Percentiles rank a stretch among this genome's conserved stretches.
Evolutionary conservation across 2,888 invertebrate genomes (phyloP).

Genomic region (Diaphora mendica): DNA sequence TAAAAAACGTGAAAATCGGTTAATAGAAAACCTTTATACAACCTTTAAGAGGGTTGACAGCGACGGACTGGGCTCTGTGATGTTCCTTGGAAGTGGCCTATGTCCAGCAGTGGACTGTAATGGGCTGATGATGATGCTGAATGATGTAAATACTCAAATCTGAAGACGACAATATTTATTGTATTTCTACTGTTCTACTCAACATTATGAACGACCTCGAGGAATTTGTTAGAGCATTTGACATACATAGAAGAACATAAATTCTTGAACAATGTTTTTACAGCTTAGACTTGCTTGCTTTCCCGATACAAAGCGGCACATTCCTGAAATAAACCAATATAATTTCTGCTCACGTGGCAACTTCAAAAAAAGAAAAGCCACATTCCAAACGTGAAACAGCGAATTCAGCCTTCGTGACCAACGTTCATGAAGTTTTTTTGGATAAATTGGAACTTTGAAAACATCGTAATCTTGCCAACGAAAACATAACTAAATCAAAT

Average conservation of each 20-base stretch:
- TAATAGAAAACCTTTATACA: no score
- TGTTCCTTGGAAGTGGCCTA: no score
- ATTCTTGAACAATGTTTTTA: neutral
- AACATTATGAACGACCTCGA: neutral
- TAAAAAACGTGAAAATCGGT: no score
- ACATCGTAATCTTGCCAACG: neutral
- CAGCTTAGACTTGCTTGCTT: conserved; percentile 1
- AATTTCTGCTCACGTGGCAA: conserved; percentile 15
- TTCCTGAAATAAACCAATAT: conserved; percentile 16
- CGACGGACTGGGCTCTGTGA: no score
- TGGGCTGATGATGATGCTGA: no score
- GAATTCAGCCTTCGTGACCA: conserved; percentile 10
- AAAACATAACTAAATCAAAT: neutral
- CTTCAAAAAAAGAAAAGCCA: conserved; percentile 2
- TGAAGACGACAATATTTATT: neutral
- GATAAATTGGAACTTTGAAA: conserved; percentile 3
- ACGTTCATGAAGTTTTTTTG: conserved; percentile 6
- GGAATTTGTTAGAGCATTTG: neutral
- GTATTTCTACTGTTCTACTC: neutral
- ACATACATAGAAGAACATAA: neutral
- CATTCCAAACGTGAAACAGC: conserved; percentile 9
- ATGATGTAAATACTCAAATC: no score
- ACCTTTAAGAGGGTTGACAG: no score
- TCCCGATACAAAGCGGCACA: neutral
- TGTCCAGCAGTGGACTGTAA: no score